Base-by-base conservation (phyloP, 2,113 vertebrate species). In the Oplegnathus fasciatus region DNA sequence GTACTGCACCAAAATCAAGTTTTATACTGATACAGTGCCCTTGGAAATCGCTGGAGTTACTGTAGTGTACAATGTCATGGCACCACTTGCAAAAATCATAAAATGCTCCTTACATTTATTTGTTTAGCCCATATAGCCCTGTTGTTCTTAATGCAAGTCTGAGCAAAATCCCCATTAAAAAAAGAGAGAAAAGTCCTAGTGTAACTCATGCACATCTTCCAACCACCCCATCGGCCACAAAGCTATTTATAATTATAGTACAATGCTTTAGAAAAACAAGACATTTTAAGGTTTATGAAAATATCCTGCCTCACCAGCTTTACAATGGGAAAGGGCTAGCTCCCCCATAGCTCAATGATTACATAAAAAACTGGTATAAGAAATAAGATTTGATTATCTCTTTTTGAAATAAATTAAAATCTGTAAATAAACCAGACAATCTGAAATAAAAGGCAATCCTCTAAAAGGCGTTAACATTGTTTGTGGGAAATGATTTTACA, bases 191-290 rank as follows among this genome's bases (percentile, higher is more conserved):
- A 87, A 75, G 83, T 72, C 54, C 86, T 84, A 79, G 86, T 64
- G 52, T 79, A 88, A 90, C 86, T 90, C 92, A 94, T 95, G 93
- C 93, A 89, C 71, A 76, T 88, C 71, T 86, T 88, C 68, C 84
- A 83, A 84, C 80, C 92, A 91, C 86, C 91, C 89, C 72, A 82
- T 73, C 34, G 4, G 83, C 89, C 91, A 85, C 85, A 91, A 92
- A 90, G 75, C 80, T 94, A 92, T 95, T 94, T 93, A 95, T 95
- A 93, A 93, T 94, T 94, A 95, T 89, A 94, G 72, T 94, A 94
- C 93, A 94, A 90, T 80, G 89, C 86, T 93, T 91, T 91, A 91
- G 87, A 94, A 93, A 94, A 93, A 89, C 89, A 91, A 91, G 91
- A 95, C 89, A 91, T 92, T 92, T 85, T 75, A 89, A 89, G 89